Evolutionary conservation across 2,113 vertebrate genomes (phyloP), one percentile per base, ranked within the genome.

Genomic region (Neolamprologus devosi): DNA sequence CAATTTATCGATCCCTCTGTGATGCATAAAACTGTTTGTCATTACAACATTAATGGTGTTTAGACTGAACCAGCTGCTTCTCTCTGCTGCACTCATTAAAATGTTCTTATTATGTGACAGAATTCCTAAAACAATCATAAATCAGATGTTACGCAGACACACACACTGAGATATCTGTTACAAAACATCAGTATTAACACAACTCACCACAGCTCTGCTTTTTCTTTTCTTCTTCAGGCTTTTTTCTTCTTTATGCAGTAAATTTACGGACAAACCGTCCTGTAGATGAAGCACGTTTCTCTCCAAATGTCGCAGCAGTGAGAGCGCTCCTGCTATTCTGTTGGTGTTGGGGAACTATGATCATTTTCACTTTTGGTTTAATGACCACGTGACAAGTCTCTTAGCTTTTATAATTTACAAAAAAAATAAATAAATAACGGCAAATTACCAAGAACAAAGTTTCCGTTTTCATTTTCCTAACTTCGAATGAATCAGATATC

Each of bases 401-500:
- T 28, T 8, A 8, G 54, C 6, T 26, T 26, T 55, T 55, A 0
- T 55, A 55, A 23, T 26, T 7, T 55, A 55, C 21, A 55, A 26
- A n/a, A 23, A 54, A 49, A 23, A 12, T 4, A 12, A 23, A 21
- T 19, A 7, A 55, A n/a, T n/a, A 53, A 53, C n/a, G 3, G 3
- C 54, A 55, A 55, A 14, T 55, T 5, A 55, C 21, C 21, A 2
- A 55, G 21, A 57, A 3, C 3, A 26, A 57, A 26, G 4, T 57
- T 57, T 57, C 0, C 23, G 0, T 14, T 57, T 8, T 8, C 7
- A 14, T 57, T 57, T 57, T 5, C 54, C 0, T 57, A 14, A 3
- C 12, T 57, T 57, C 54, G 7, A 57, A 8, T 55, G 4, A 0
- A 26, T 26, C 21, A 55, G 54, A 55, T 3, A 55, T 55, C 0